Conservation (phyloP, 1,140 invertebrate species). For the Centruroides sculpturatus region DNA sequence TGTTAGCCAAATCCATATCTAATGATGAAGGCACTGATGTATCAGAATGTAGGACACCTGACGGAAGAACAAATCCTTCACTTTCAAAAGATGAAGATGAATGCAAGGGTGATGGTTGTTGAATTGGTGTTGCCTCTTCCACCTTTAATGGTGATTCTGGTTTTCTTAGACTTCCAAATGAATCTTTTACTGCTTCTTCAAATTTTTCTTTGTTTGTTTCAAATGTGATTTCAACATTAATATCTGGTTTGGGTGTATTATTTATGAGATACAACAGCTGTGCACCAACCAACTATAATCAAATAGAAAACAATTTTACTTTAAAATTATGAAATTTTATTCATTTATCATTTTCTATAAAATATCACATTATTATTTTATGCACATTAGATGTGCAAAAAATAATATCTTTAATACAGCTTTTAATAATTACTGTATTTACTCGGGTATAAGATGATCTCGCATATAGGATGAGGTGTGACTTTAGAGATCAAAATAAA, state of each 20-base stretch:
- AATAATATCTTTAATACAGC: too few species aligned
- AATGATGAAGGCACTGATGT: slow-evolving; percentile 11
- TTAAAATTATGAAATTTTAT: too few species aligned
- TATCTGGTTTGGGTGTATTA: slow-evolving; percentile 59
- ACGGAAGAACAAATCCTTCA: slow-evolving; percentile 28
- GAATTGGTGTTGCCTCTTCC: slow-evolving; percentile 2
- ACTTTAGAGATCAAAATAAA: too few species aligned
- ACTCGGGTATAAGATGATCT: too few species aligned
- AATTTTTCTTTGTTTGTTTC: slow-evolving; percentile 64
- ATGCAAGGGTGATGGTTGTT: slow-evolving; percentile 24
- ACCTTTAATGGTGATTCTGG: slow-evolving; percentile 1
- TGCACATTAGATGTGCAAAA: too few species aligned
- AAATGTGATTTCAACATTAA: slow-evolving; percentile 62
- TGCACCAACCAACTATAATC: slow-evolving; percentile 42
- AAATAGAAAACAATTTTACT: neutral
- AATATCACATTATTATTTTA: too few species aligned
- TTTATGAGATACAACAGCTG: slow-evolving; percentile 62
- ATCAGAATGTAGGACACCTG: slow-evolving; percentile 30
- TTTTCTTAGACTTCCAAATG: slow-evolving; percentile 22
- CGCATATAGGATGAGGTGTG: too few species aligned
- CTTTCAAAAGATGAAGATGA: slow-evolving; percentile 27
- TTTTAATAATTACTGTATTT: too few species aligned
- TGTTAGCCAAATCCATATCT: slow-evolving; percentile 14
- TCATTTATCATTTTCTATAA: too few species aligned
- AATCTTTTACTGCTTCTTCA: slow-evolving; percentile 43